A percentile compares a stretch with the other conserved stretches of the same genome.
Conservation (phyloP, 2,888 invertebrate species). For the Leptinotarsa rubiginosa region DNA sequence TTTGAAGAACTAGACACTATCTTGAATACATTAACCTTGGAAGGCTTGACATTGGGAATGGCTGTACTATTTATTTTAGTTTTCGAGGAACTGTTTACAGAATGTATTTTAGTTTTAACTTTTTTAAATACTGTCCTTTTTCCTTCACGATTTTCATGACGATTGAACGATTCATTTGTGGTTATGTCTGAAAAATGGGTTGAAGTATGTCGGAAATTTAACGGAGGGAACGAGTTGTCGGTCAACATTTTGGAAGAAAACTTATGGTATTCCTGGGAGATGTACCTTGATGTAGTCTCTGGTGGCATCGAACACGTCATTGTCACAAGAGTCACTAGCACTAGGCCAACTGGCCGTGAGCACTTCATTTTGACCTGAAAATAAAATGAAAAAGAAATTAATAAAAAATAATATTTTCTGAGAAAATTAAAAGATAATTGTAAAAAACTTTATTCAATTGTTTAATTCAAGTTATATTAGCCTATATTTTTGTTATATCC, state of each 20-base stretch:
- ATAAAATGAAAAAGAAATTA: constrained; percentile 41
- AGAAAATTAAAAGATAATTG: not conserved
- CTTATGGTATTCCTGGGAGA: constrained; percentile 51
- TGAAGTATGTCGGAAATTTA: constrained; percentile 3
- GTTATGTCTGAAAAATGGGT: not conserved
- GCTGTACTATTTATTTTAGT: not conserved
- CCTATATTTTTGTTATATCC: too few relatives aligned
- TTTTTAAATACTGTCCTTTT: not conserved
- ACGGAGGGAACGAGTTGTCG: not conserved
- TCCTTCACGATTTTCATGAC: not conserved
- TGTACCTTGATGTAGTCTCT: constrained; percentile 63
- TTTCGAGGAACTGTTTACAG: not conserved
- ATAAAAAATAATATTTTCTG: not conserved
- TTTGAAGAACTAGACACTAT: not conserved
- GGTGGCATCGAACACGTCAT: constrained; percentile 53
- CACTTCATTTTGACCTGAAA: constrained; percentile 62
- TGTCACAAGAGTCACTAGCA: constrained; percentile 54
- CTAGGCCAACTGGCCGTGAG: constrained; percentile 52
- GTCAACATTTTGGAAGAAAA: not conserved
- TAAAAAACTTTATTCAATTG: not conserved
- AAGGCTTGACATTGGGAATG: not conserved
- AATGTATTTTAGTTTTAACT: not conserved
- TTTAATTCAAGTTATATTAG: too few relatives aligned
- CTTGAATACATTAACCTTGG: not conserved
- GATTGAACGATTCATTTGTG: not conserved